These are phyloP conservation scores for Tachina lurida DNA, from an alignment of 2,888 invertebrate genomes.

Conservation along the genomic window DNA sequence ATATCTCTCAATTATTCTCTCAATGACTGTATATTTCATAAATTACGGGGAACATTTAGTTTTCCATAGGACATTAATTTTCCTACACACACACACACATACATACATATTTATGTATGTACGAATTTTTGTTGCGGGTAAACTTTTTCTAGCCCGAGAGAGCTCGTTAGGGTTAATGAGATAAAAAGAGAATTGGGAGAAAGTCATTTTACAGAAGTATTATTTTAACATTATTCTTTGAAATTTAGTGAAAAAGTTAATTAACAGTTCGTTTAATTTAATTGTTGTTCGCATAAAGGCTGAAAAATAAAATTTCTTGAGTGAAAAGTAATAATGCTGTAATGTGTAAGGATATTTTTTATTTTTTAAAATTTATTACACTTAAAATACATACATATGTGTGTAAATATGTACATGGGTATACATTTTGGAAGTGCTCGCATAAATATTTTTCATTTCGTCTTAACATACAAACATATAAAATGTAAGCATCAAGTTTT, in stretches of 20 bases:
- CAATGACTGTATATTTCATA: slow-evolving; percentile 14
- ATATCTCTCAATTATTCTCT: slow-evolving; percentile 20
- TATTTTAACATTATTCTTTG: slow-evolving; percentile 10
- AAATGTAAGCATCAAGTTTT: too few relatives aligned
- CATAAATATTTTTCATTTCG: too few relatives aligned
- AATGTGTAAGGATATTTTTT: too few relatives aligned
- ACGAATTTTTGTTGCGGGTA: background rate
- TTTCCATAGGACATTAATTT: slow-evolving; percentile 47
- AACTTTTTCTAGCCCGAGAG: background rate
- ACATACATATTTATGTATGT: background rate
- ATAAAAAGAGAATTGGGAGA: slow-evolving; percentile 16
- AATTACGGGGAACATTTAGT: slow-evolving; percentile 56
- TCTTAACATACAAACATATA: too few relatives aligned
- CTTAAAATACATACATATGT: too few relatives aligned
- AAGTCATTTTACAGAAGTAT: slow-evolving; percentile 56
- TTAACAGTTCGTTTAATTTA: background rate
- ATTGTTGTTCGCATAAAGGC: background rate
- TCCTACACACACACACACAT: slow-evolving; percentile 17
- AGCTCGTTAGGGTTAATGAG: slow-evolving; percentile 4
- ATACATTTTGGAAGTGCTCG: too few relatives aligned
- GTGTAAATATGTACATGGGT: too few relatives aligned
- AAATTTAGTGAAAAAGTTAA: slow-evolving; percentile 2
- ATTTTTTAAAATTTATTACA: too few relatives aligned
- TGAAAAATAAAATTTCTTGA: background rate
- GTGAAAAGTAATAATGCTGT: too few relatives aligned